Base-by-base conservation (phyloP, 2,113 vertebrate genomes). In the Saccopteryx bilineata region DNA sequence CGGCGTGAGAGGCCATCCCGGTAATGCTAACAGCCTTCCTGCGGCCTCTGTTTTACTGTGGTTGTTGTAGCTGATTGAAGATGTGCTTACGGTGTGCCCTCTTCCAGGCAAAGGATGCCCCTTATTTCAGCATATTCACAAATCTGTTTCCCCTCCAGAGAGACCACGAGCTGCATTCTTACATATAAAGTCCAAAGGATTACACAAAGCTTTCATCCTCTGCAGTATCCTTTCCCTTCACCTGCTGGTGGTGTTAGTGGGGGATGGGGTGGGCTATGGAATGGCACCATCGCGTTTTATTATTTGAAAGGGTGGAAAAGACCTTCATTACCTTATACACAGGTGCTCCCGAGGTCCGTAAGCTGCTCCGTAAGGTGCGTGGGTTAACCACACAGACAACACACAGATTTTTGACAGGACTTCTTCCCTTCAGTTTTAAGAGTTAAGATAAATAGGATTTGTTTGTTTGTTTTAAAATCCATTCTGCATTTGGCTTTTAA, bases 171-270 rank as follows among this genome's bases (percentile, higher is more conserved):
- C 92, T 76, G 75, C 87, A n/a, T 86, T 92, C 92, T 95, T 76
- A 46, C 12, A 28, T 54, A 28, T 33, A 46, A 76, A 87, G 94
- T 94, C 79, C 83, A 72, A 46, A 95, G 84, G 79, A 90, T 86
- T 93, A 26, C 71, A 84, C 93, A 90, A 89, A 97, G 83, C 95
- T 96, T 93, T 96, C 93, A 95, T 94, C 90, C 83, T 83, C 52
- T 85, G 52, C 85, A 56, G 93, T 84, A 78, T 85, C 86, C 91
- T 94, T 93, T 93, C 96, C 93, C 96, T 95, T 84, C 96, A 96
- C 95, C 96, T 96, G 87, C 95, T 76, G 83, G 82, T 33, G 81
- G 78, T 88, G 83, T 74, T 65, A 74, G 65, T 72, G 96, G 91
- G 96, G 91, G 86, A 66, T 82, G 88, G 84, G 95, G 92, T 84